Conservation (phyloP, 2,888 invertebrate genomes). For the Pycnomerus fuliginosus region DNA sequence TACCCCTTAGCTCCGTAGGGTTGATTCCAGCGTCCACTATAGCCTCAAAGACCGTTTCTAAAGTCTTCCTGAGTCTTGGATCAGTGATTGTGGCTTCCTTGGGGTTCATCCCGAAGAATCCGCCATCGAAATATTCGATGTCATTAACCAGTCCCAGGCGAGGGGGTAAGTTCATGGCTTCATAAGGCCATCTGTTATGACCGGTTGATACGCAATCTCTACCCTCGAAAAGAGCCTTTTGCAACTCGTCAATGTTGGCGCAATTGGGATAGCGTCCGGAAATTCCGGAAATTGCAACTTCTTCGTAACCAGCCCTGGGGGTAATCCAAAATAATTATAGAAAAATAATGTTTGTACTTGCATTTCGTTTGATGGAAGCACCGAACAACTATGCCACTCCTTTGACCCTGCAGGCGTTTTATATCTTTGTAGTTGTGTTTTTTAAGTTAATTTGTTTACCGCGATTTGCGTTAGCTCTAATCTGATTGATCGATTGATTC, state of each 20-base stretch:
- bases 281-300: constrained; percentile 57
- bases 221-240: constrained; percentile 56
- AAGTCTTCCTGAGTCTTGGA: constrained; percentile 33
- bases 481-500: too few species aligned
- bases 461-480: too few species aligned
- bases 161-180: constrained; percentile 34
- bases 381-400: too few species aligned
- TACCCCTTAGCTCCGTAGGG: constrained; percentile 33
- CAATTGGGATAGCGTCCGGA: constrained; percentile 64
- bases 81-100: constrained; percentile 35
- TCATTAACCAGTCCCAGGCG: constrained; percentile 30
- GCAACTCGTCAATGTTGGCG: constrained; percentile 60
- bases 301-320: too few species aligned
- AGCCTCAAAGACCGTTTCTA: constrained; percentile 35
- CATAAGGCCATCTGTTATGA: constrained; percentile 71
- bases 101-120: constrained; percentile 34
- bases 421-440: too few species aligned
- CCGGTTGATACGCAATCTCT: constrained; percentile 73
- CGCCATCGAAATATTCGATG: constrained; percentile 35
- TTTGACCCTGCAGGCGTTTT: too few species aligned
- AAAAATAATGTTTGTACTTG: too few species aligned
- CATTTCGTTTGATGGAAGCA: too few species aligned
- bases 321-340: too few species aligned
- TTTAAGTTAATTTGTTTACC: too few species aligned
- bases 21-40: constrained; percentile 38